Evolutionary conservation across 2,888 invertebrate genomes (phyloP).

Genomic region (Ectemnius continuus): DNA sequence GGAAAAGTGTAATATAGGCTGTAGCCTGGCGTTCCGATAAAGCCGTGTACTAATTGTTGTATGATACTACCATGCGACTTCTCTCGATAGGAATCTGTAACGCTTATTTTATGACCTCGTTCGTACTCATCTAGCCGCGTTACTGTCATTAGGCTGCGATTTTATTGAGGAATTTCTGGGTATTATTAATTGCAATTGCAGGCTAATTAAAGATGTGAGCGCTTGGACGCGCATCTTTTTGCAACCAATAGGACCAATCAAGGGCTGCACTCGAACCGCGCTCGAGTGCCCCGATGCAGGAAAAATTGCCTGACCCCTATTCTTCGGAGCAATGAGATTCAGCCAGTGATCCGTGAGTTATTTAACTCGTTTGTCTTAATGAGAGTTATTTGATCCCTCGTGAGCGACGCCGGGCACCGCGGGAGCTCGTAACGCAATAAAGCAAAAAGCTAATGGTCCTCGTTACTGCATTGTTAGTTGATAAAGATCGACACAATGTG

Average conservation of each 20-base stretch:
- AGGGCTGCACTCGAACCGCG: slow-evolving; percentile 6
- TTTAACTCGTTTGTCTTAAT: slow-evolving; percentile 63
- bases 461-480: slow-evolving; percentile 62
- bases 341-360: slow-evolving; percentile 46
- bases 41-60: slow-evolving; percentile 40
- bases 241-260: slow-evolving; percentile 20
- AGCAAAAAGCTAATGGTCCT: slow-evolving; percentile 64
- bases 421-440: slow-evolving; percentile 60
- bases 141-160: background rate
- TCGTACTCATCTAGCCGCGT: slow-evolving; percentile 1
- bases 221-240: slow-evolving; percentile 17
- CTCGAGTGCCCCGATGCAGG: slow-evolving; percentile 12
- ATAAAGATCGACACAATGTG: slow-evolving; percentile 59
- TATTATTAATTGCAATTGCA: slow-evolving; percentile 1
- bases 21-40: slow-evolving; percentile 43
- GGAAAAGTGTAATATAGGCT: slow-evolving; percentile 10
- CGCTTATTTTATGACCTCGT: slow-evolving; percentile 29
- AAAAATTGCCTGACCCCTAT: slow-evolving; percentile 32
- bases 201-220: slow-evolving; percentile 11
- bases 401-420: slow-evolving; percentile 52
- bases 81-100: slow-evolving; percentile 12
- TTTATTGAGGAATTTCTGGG: background rate
- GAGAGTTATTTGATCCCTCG: slow-evolving; percentile 64
- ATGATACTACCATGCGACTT: slow-evolving; percentile 8
- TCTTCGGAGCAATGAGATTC: slow-evolving; percentile 10